phyloP scores from a whole-genome alignment of 2,888 invertebrate species.

The Apotomis betuletana region DNA sequence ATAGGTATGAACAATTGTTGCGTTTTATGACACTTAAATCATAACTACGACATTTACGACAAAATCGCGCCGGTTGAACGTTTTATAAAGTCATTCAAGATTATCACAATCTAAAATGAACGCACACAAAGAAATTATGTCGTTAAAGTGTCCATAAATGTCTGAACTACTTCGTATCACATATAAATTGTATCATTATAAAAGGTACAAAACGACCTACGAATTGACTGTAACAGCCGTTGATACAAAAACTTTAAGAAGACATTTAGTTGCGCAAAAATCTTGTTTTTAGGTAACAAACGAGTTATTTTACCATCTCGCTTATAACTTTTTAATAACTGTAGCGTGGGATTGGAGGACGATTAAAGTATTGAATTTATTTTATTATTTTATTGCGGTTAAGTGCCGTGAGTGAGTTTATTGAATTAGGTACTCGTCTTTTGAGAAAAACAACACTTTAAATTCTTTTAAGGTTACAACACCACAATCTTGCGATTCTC shows the following conservation, averaged over 20 bases:
- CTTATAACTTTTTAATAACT: slow-evolving; percentile 38
- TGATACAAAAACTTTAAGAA: slow-evolving; percentile 40
- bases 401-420: slow-evolving; percentile 35
- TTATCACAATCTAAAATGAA: slow-evolving; percentile 8
- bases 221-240: slow-evolving; percentile 30
- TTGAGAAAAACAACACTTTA: slow-evolving; percentile 13
- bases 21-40: not conserved
- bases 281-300: slow-evolving; percentile 34
- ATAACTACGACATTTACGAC: not conserved
- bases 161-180: slow-evolving; percentile 15
- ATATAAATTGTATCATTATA: slow-evolving; percentile 24
- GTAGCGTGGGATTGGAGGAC: slow-evolving; percentile 37
- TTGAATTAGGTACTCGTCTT: slow-evolving; percentile 24
- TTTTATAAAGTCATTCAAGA: slow-evolving; percentile 6
- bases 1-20: not conserved
- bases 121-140: slow-evolving; percentile 15
- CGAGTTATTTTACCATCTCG: slow-evolving; percentile 30
- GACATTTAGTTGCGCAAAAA: slow-evolving; percentile 37
- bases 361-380: slow-evolving; percentile 33
- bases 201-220: slow-evolving; percentile 34
- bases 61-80: not conserved
- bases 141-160: slow-evolving; percentile 19
- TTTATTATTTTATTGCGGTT: slow-evolving; percentile 36
- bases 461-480: slow-evolving; percentile 14
- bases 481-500: not conserved